A percentile compares a stretch with the other conserved stretches of the same genome.
Evolutionary conservation across 2,113 vertebrate species (phyloP).

Genomic region (Camelus dromedarius): DNA sequence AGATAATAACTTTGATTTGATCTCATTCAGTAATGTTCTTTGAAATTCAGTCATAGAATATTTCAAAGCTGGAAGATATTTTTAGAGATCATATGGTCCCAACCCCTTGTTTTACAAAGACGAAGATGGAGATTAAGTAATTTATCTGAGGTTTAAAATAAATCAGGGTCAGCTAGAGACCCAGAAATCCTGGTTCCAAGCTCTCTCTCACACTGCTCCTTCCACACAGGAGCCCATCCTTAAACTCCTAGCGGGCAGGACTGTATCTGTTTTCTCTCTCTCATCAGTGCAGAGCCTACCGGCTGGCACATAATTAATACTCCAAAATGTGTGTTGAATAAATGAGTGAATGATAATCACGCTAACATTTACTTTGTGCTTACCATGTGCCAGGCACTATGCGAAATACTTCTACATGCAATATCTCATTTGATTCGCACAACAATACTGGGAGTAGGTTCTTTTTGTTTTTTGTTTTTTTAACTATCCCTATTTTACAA

Average conservation of each 20-base stretch:
- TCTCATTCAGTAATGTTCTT: constrained; percentile 68
- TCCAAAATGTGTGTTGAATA: not conserved
- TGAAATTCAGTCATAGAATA: constrained; percentile 49
- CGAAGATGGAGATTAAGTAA: constrained; percentile 58
- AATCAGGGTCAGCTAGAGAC: constrained; percentile 18
- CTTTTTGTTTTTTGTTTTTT: not conserved
- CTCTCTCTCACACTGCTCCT: not conserved
- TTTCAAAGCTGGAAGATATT: constrained; percentile 39
- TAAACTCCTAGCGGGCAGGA: not conserved
- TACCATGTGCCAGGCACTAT: not conserved
- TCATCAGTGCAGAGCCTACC: not conserved
- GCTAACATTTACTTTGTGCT: not conserved
- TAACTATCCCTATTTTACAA: constrained; percentile 22
- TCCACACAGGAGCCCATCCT: not conserved
- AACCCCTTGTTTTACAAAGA: constrained; percentile 40
- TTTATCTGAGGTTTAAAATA: constrained; percentile 60
- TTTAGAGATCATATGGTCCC: constrained; percentile 26
- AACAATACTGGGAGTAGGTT: not conserved
- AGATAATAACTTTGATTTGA: constrained; percentile 78
- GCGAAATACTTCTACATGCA: not conserved
- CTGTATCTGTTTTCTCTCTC: not conserved
- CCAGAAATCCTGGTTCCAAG: not conserved
- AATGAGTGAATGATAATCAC: constrained; percentile 13
- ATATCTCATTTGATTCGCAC: not conserved
- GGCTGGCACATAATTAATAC: not conserved